Evolutionary conservation across 2,797 vertebrate species (phyloP).

Genomic region (Loris lydekkerianus): DNA sequence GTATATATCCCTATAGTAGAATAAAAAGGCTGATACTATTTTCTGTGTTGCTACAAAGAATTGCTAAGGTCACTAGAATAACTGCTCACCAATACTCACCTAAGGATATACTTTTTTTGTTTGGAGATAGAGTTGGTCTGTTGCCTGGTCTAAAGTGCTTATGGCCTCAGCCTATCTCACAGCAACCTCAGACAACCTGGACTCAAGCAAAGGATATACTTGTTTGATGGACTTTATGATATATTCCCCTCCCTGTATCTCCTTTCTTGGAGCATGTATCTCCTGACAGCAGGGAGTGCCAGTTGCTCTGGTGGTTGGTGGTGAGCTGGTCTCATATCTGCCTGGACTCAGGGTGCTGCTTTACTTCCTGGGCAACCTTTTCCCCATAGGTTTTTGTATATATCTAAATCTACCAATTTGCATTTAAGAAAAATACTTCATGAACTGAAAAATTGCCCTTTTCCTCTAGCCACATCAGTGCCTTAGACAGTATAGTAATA

Average conservation of each 20-base stretch:
- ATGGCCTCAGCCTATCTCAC: no score
- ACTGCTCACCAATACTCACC: neutral
- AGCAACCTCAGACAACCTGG: no score
- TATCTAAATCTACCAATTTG: conserved; percentile 81
- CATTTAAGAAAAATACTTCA: conserved; percentile 80
- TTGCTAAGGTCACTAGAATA: neutral
- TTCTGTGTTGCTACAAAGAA: neutral
- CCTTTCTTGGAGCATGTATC: no score
- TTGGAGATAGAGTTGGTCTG: no score
- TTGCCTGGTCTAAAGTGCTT: no score
- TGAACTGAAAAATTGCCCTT: conserved; percentile 64
- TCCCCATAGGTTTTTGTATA: conserved; percentile 24
- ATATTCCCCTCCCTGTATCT: no score
- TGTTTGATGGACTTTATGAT: neutral
- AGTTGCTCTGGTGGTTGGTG: neutral
- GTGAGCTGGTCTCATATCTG: neutral
- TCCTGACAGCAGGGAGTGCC: no score
- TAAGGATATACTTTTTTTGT: neutral
- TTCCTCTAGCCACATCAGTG: neutral
- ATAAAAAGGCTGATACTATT: neutral
- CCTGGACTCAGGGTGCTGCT: neutral
- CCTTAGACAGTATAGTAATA: neutral
- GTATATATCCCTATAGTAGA: no score
- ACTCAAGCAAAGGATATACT: neutral
- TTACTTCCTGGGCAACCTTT: neutral